These are phyloP conservation scores for Dryobates pubescens DNA, from an alignment of 2,797 vertebrate genomes.

Conservation along the genomic window DNA sequence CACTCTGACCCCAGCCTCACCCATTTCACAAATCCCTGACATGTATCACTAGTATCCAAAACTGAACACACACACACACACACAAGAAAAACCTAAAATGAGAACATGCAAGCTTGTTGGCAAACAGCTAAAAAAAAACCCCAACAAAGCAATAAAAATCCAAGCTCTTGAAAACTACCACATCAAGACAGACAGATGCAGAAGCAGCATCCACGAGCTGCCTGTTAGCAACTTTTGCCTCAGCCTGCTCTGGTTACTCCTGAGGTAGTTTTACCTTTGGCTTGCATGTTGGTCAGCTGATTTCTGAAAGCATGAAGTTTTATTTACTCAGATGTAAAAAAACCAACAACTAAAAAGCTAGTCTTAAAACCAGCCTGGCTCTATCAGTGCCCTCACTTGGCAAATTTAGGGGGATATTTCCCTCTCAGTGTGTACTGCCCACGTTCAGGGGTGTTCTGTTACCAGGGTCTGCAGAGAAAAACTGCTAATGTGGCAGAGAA, in stretches of 20 bases:
- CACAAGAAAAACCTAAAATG: not conserved
- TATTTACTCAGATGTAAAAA: not conserved
- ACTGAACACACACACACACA: too few relatives aligned
- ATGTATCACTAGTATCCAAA: not conserved
- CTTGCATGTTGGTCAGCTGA: not conserved
- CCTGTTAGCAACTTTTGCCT: not conserved
- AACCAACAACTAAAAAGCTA: not conserved
- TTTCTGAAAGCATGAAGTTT: not conserved
- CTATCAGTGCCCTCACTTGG: not conserved
- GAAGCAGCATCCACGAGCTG: not conserved
- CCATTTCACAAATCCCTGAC: not conserved
- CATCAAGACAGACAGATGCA: not conserved
- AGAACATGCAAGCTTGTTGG: not conserved
- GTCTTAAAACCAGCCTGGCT: not conserved
- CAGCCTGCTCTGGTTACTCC: not conserved
- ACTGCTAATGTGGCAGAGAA: not conserved
- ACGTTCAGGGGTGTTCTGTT: not conserved
- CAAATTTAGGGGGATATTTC: not conserved
- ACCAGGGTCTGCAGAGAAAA: not conserved
- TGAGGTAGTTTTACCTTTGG: not conserved
- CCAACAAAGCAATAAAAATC: not conserved
- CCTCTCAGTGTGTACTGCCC: not conserved
- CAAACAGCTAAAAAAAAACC: not conserved
- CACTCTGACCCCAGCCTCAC: not conserved
- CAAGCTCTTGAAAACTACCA: not conserved